A percentile compares a stretch with the other conserved stretches of the same genome.
Evolutionary conservation across 2,888 invertebrate genomes (phyloP).

Genomic region (Colostygia pectinataria): DNA sequence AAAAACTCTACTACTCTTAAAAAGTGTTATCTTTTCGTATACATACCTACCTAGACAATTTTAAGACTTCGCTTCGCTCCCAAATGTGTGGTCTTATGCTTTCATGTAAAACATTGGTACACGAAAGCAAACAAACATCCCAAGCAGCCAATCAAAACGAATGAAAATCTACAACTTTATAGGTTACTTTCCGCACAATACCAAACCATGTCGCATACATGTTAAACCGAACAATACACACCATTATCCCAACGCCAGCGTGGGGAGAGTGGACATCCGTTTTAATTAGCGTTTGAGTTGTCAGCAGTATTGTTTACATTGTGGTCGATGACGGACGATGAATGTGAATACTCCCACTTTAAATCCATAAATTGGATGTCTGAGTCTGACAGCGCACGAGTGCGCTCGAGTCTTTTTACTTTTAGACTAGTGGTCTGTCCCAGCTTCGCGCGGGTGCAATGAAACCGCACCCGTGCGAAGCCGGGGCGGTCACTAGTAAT

Average conservation of each 20-base stretch:
- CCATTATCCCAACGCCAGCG: conserved; percentile 7
- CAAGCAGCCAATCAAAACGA: conserved; percentile 5
- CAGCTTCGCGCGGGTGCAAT: too few relatives aligned
- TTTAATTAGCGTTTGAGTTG: conserved; percentile 35
- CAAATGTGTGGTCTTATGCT: too few relatives aligned
- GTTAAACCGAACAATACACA: conserved; percentile 4
- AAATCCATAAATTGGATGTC: not conserved
- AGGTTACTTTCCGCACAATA: conserved; percentile 3
- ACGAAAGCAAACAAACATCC: too few relatives aligned
- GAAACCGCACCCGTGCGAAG: too few relatives aligned
- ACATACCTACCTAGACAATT: too few relatives aligned
- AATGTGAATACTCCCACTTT: not conserved
- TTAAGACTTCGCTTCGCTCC: too few relatives aligned
- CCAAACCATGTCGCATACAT: not conserved
- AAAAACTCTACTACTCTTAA: too few relatives aligned
- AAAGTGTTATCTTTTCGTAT: too few relatives aligned
- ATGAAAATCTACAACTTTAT: conserved; percentile 8
- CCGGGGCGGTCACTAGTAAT: too few relatives aligned
- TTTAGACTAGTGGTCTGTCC: too few relatives aligned
- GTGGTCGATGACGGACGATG: conserved; percentile 9
- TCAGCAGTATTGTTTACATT: conserved; percentile 11
- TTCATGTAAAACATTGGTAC: too few relatives aligned
- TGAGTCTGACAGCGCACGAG: not conserved
- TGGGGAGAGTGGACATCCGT: conserved; percentile 37
- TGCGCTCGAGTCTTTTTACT: too few relatives aligned